Percentiles rank a stretch among this genome's conserved stretches.
These are phyloP conservation scores for Molorchus minor DNA, from an alignment of 2,888 invertebrate species.

Conservation along the genomic window DNA sequence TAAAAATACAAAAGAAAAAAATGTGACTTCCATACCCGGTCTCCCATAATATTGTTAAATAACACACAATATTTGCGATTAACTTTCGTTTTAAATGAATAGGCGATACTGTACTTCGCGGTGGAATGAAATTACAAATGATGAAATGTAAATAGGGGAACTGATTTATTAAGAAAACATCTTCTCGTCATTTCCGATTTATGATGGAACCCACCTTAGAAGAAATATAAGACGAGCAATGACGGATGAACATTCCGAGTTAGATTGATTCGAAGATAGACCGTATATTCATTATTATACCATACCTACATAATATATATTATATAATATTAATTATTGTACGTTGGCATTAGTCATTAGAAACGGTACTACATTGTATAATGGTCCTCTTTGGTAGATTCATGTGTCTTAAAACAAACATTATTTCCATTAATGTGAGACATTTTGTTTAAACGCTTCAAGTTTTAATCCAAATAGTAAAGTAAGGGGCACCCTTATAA, in stretches of 20 bases:
- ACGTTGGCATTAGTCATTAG: not conserved
- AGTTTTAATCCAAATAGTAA: too few relatives aligned
- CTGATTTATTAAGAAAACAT: slow-evolving; percentile 54
- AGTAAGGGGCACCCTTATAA: too few relatives aligned
- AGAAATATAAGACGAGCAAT: slow-evolving; percentile 25
- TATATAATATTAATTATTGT: not conserved
- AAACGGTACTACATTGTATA: not conserved
- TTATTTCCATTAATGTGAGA: not conserved
- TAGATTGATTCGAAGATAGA: slow-evolving; percentile 18
- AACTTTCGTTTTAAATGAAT: too few relatives aligned
- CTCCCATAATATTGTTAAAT: too few relatives aligned
- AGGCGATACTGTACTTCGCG: too few relatives aligned
- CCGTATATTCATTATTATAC: not conserved
- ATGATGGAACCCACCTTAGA: slow-evolving; percentile 42
- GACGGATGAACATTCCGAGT: slow-evolving; percentile 23
- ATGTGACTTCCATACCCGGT: too few relatives aligned
- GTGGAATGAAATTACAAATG: not conserved
- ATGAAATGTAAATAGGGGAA: slow-evolving; percentile 22
- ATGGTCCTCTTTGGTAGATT: too few relatives aligned
- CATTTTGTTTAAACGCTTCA: not conserved
- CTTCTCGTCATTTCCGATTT: slow-evolving; percentile 55
- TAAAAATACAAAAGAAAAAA: too few relatives aligned
- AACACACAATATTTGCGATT: too few relatives aligned
- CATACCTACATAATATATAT: not conserved
- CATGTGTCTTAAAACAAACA: not conserved